Evolutionary conservation across 2,888 invertebrate genomes (phyloP).

Genomic region (Eurytoma californica): DNA sequence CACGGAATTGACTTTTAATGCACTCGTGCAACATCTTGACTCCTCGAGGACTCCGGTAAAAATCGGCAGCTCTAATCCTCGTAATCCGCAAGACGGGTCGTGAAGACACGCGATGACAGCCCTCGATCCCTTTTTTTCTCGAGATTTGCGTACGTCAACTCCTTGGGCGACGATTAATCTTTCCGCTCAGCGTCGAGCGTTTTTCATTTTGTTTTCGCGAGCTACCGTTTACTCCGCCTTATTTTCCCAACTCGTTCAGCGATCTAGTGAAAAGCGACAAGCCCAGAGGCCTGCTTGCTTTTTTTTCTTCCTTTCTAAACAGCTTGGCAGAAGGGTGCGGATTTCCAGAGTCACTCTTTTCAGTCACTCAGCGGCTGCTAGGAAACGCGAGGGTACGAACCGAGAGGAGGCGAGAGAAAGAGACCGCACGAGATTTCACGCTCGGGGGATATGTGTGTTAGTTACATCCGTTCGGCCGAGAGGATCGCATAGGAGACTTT

Average conservation of each 20-base stretch:
- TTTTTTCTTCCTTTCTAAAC: not conserved
- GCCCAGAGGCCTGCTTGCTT: not conserved
- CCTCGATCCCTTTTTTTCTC: not conserved
- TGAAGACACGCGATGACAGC: too few relatives aligned
- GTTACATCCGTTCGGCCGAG: not conserved
- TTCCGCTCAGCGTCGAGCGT: not conserved
- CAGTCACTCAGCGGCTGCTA: not conserved
- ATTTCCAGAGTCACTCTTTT: conserved; percentile 37
- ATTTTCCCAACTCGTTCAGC: not conserved
- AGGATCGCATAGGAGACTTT: too few relatives aligned
- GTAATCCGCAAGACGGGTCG: too few relatives aligned
- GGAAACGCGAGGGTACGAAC: not conserved
- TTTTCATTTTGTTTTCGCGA: not conserved
- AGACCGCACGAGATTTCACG: conserved; percentile 32
- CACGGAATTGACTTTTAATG: too few relatives aligned
- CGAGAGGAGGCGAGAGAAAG: not conserved
- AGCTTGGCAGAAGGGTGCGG: conserved; percentile 7
- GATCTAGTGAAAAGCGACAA: conserved; percentile 5
- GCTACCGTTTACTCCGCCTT: not conserved
- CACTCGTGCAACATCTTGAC: too few relatives aligned
- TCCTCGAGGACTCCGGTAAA: too few relatives aligned
- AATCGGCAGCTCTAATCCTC: too few relatives aligned
- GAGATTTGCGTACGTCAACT: not conserved
- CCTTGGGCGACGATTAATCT: not conserved
- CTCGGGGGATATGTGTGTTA: conserved; percentile 9